phyloP scores from a whole-genome alignment of 2,888 invertebrate species.

The Ischnura elegans region DNA sequence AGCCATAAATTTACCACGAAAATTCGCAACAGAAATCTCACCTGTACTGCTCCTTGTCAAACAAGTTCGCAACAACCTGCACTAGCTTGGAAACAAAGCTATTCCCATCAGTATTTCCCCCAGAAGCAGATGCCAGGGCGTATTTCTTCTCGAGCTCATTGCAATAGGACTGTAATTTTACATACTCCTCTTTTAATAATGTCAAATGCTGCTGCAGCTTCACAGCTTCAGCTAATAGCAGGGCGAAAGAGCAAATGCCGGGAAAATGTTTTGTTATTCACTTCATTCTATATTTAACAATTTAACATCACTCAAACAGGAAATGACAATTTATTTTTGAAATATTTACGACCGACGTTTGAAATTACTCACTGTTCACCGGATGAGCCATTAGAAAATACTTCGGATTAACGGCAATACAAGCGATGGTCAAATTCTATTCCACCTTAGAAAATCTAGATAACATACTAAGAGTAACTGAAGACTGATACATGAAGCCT shows the following conservation, averaged over 20 bases:
- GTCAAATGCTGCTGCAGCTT: slow-evolving; percentile 90
- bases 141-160: slow-evolving; percentile 92
- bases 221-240: slow-evolving; percentile 75
- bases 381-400: slow-evolving; percentile 60
- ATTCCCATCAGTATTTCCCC: slow-evolving; percentile 84
- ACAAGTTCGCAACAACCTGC: slow-evolving; percentile 89
- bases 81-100: slow-evolving; percentile 92
- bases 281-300: not conserved
- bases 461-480: slow-evolving; percentile 21
- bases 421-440: not conserved
- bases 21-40: slow-evolving; percentile 72
- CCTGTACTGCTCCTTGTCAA: slow-evolving; percentile 88
- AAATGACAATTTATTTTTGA: not conserved
- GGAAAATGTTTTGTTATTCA: not conserved
- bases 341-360: not conserved
- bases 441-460: slow-evolving; percentile 6
- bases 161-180: slow-evolving; percentile 90
- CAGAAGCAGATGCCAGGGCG: slow-evolving; percentile 86
- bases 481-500: not conserved
- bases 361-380: slow-evolving; percentile 38
- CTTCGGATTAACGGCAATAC: not conserved
- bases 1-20: too few species aligned
- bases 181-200: slow-evolving; percentile 93
- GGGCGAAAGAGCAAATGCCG: not conserved
- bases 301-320: not conserved